Evolutionary conservation across 2,797 vertebrate genomes (phyloP).

Genomic region (Anabacerthia variegaticeps): DNA sequence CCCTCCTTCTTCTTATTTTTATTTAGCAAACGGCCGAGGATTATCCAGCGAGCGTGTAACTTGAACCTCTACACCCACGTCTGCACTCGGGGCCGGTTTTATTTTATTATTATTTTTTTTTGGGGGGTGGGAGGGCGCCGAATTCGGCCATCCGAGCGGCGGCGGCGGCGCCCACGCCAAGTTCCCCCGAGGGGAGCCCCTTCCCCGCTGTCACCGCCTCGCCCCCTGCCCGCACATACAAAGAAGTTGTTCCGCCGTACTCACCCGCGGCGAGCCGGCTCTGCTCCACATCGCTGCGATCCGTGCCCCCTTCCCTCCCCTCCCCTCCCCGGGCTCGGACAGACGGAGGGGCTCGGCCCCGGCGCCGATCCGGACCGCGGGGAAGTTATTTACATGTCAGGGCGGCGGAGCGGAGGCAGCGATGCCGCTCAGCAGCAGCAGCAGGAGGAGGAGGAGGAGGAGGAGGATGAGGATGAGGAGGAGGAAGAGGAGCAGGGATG

Average conservation of each 20-base stretch:
- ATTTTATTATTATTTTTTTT: background rate
- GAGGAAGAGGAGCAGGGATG: no score
- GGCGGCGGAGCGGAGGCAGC: background rate
- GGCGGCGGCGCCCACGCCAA: background rate
- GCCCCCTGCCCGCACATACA: background rate
- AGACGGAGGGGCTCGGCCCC: conserved; percentile 16
- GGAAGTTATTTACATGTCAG: conserved; percentile 59
- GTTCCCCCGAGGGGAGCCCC: conserved; percentile 14
- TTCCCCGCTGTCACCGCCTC: conserved; percentile 34
- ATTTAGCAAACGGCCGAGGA: background rate
- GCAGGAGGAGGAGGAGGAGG: no score
- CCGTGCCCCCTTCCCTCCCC: no score
- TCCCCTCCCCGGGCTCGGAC: no score
- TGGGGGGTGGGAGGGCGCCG: background rate
- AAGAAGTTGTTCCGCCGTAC: conserved; percentile 59
- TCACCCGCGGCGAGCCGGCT: conserved; percentile 49
- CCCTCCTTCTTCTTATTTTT: background rate
- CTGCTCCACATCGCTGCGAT: conserved; percentile 1
- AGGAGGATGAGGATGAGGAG: no score
- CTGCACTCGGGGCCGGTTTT: background rate
- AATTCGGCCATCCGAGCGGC: background rate
- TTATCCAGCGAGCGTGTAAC: background rate
- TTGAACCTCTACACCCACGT: background rate
- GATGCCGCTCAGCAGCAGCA: conserved; percentile 33
- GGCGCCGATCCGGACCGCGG: background rate